phyloP scores from a whole-genome alignment of 2,797 vertebrate genomes.

The Echiichthys vipera region DNA sequence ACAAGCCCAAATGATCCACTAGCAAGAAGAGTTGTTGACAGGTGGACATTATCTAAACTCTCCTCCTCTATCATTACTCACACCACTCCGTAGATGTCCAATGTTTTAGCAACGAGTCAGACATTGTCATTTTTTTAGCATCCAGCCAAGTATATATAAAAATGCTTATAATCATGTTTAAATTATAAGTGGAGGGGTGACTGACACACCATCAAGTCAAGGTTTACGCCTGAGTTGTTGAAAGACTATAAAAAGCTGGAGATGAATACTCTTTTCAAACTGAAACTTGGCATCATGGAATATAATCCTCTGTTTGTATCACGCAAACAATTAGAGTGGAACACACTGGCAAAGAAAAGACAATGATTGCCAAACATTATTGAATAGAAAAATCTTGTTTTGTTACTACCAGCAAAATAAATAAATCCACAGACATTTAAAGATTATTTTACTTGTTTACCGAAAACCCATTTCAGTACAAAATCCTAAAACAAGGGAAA shows the following conservation, averaged over 20 bases:
- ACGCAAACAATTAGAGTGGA: background rate
- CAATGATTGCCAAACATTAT: background rate
- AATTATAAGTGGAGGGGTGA: background rate
- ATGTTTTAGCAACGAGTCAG: conserved; percentile 34
- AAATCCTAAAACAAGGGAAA: too few relatives aligned
- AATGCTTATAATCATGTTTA: conserved; percentile 9
- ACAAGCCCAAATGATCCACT: conserved; percentile 25
- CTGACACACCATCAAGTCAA: background rate
- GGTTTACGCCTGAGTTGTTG: background rate
- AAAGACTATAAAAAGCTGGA: background rate
- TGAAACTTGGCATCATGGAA: conserved; percentile 7
- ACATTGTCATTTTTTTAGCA: background rate
- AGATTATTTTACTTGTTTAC: background rate
- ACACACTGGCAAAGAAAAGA: conserved; percentile 11
- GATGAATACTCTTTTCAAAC: background rate
- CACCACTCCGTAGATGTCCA: background rate
- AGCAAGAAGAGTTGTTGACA: conserved; percentile 42
- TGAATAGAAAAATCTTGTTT: background rate
- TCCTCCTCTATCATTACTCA: conserved; percentile 38
- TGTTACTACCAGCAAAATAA: background rate
- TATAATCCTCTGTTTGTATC: conserved; percentile 14
- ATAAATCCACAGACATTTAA: background rate
- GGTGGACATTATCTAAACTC: conserved; percentile 43
- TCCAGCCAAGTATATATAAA: background rate
- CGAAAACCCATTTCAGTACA: too few relatives aligned